A percentile compares a stretch with the other conserved stretches of the same genome.
Conservation (phyloP, 1,140 invertebrate species). For the Heterodera carotae region DNA sequence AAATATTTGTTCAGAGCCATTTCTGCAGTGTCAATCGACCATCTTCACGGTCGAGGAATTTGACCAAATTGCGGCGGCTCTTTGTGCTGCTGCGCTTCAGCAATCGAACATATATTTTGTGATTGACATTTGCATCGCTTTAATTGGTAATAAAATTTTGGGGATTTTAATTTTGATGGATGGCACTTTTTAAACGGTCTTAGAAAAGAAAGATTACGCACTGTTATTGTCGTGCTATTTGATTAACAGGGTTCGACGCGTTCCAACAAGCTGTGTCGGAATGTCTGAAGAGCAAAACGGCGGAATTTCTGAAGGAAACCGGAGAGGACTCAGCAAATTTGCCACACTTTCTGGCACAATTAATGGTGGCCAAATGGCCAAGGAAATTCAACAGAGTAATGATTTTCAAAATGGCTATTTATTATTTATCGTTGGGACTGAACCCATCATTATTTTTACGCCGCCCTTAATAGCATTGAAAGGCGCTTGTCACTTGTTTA, state of each 20-base stretch:
- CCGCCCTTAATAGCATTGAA: too few relatives aligned
- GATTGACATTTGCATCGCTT: slow-evolving; percentile 28
- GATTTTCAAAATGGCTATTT: too few relatives aligned
- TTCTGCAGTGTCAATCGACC: slow-evolving; percentile 25
- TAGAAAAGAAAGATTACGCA: too few relatives aligned
- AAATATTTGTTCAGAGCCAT: slow-evolving; percentile 29
- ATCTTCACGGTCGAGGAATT: slow-evolving; percentile 29
- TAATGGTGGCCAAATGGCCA: slow-evolving; percentile 37
- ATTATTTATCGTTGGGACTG: too few relatives aligned
- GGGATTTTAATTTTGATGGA: too few relatives aligned
- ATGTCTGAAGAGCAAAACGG: not conserved
- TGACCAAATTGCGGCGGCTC: not conserved
- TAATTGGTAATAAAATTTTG: slow-evolving; percentile 43
- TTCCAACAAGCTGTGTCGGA: slow-evolving; percentile 31
- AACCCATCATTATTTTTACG: too few relatives aligned
- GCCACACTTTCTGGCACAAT: slow-evolving; percentile 38
- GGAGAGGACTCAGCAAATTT: slow-evolving; percentile 3
- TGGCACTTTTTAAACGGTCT: too few relatives aligned
- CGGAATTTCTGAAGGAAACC: slow-evolving; percentile 21
- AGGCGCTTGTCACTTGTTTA: too few relatives aligned
- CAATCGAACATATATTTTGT: slow-evolving; percentile 42
- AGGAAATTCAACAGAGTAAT: slow-evolving; percentile 31
- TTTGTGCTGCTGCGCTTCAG: slow-evolving; percentile 28
- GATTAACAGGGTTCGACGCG: slow-evolving; percentile 1
- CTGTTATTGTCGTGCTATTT: too few relatives aligned